Evolutionary conservation across 2,113 vertebrate genomes (phyloP), one percentile per base, ranked within the genome.

Genomic region (Uria lomvia): DNA sequence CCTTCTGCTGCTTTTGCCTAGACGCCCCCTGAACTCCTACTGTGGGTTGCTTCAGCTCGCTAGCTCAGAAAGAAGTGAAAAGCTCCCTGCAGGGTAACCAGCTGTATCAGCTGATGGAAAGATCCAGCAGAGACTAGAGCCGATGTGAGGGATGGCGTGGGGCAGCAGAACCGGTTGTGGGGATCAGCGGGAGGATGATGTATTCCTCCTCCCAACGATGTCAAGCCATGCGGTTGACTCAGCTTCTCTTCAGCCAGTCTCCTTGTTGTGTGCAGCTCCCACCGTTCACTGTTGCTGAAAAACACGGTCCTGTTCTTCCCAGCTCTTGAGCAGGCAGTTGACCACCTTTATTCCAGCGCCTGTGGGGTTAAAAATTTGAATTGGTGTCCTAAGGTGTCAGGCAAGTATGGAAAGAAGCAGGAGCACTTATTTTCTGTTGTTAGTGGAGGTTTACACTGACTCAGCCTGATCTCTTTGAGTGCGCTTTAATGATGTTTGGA

Each of bases 11-110:
- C 78, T 38, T n/a, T 40, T 27, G 30, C 4, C 7, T 27, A 4
- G 18, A 1, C 42, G 30, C 10, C 60, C 8, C 32, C 17, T 66
- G 45, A 27, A 26, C 42, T 34, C 24, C 23, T 47, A 1, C 76
- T 6, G 3, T 2, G 27, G 13, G 12, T 3, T 24, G 6, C 1
- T 63, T 36, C 3, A 1, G 8, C 49, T 62, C 0, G 0, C 8
- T 29, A 8, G 43, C 19, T 70, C 17, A 38, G 53, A 20, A 38
- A 16, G n/a, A 68, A 30, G 29, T 1, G 11, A 8, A 23, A 9
- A 73, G 49, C 30, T 91, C 45, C 68, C 34, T 40, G 45, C 3
- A 3, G 68, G 34, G 14, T 32, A 27, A 9, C 68, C 9, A 3
- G 7, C 27, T 62, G 19, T 50, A 7, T 55, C 17, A 15, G 49